Conservation (phyloP, 2,888 invertebrate species). For the Craniophora ligustri region DNA sequence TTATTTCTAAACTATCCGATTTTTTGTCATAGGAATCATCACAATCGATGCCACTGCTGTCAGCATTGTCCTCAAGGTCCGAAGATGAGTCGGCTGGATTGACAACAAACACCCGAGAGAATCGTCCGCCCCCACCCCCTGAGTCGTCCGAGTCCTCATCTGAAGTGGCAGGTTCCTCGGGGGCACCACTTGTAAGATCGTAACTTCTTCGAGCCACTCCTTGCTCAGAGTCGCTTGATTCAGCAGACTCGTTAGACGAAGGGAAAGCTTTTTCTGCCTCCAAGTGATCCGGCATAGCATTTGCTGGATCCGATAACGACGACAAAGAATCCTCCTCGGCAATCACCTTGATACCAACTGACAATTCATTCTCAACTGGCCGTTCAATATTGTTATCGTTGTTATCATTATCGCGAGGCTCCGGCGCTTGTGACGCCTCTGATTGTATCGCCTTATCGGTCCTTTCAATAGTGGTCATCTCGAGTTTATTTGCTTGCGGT, state of each 20-base stretch:
- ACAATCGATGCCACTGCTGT: conserved; percentile 89
- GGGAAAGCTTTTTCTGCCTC: conserved; percentile 88
- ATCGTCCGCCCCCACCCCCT: conserved; percentile 88
- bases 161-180: conserved; percentile 83
- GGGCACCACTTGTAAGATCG: conserved; percentile 81
- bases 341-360: conserved; percentile 82
- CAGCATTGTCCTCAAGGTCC: conserved; percentile 89
- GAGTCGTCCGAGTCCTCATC: conserved; percentile 86
- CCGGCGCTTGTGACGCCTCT: conserved; percentile 71
- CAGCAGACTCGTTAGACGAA: conserved; percentile 86
- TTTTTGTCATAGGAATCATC: conserved; percentile 90
- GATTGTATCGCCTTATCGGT: conserved; percentile 84
- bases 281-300: conserved; percentile 81
- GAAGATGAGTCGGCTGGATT: conserved; percentile 90
- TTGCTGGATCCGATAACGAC: conserved; percentile 69
- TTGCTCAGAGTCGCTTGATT: conserved; percentile 81
- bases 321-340: conserved; percentile 76
- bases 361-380: conserved; percentile 71
- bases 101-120: conserved; percentile 91
- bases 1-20: conserved; percentile 80
- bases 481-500: conserved; percentile 74
- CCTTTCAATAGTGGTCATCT: conserved; percentile 78
- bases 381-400: conserved; percentile 77
- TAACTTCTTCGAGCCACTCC: conserved; percentile 82
- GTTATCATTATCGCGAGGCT: conserved; percentile 80